Conservation (phyloP, 2,888 invertebrate species). For the Odontomyia ornata region DNA sequence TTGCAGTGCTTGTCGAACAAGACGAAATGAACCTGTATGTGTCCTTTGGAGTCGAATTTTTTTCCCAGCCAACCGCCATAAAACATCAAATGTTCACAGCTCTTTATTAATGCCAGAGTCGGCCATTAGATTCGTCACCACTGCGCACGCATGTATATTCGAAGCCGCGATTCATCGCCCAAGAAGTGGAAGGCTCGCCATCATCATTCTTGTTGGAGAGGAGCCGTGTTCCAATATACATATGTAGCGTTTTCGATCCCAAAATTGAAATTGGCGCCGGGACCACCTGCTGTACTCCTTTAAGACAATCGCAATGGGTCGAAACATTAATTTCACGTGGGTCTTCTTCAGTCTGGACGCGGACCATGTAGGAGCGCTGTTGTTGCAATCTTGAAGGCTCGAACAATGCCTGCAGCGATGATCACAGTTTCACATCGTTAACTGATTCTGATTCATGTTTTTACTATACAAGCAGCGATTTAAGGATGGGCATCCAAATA, state of each 20-base stretch:
- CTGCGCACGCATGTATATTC: background rate
- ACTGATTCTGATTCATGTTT: background rate
- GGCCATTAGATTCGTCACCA: slow-evolving; percentile 34
- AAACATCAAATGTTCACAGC: slow-evolving; percentile 43
- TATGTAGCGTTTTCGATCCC: slow-evolving; percentile 33
- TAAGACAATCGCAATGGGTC: slow-evolving; percentile 43
- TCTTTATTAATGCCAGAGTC: slow-evolving; percentile 36
- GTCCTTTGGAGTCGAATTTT: slow-evolving; percentile 8
- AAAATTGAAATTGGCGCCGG: slow-evolving; percentile 45
- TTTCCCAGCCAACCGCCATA: slow-evolving; percentile 23
- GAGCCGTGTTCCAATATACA: background rate
- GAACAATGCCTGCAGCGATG: slow-evolving; percentile 31
- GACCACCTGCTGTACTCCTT: slow-evolving; percentile 42
- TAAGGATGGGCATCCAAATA: too few relatives aligned
- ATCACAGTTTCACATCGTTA: slow-evolving; percentile 42
- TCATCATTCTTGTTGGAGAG: background rate
- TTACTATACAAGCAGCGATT: too few relatives aligned
- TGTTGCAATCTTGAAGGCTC: background rate
- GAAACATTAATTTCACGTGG: slow-evolving; percentile 34
- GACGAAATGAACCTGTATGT: slow-evolving; percentile 25
- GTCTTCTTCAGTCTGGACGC: slow-evolving; percentile 20
- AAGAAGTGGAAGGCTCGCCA: background rate
- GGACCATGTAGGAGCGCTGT: background rate
- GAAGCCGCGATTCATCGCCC: background rate
- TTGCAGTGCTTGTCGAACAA: background rate